phyloP scores from a whole-genome alignment of 64 coral and sea anemone species.

The Catalaphyllia jardinei region DNA sequence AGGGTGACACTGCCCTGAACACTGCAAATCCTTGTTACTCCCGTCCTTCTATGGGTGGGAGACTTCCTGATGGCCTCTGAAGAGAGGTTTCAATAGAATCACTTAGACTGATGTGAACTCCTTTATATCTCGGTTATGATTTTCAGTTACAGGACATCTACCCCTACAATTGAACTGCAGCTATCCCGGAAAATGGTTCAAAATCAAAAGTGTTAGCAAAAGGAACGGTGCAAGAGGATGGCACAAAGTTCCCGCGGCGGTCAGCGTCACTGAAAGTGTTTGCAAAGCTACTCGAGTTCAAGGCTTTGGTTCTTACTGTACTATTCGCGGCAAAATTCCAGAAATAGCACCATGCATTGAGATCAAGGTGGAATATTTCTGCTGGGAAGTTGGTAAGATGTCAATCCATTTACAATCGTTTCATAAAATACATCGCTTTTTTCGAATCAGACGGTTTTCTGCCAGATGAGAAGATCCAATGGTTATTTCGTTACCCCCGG shows the following conservation, averaged over 20 bases:
- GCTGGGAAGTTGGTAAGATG: constrained; percentile 21
- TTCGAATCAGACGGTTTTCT: no score
- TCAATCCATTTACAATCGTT: background rate
- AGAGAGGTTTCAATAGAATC: no score
- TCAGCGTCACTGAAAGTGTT: no score
- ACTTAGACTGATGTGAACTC: background rate
- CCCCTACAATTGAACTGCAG: background rate
- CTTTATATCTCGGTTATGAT: background rate
- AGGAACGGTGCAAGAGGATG: background rate
- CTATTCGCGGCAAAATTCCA: background rate
- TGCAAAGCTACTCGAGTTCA: background rate
- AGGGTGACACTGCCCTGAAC: no score
- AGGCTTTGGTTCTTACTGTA: background rate
- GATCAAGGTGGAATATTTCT: constrained; percentile 12
- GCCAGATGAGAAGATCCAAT: no score
- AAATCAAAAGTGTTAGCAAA: background rate
- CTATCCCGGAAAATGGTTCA: constrained; percentile 15
- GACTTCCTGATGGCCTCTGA: no score
- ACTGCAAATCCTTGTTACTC: no score
- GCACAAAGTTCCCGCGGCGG: background rate
- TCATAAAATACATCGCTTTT: no score
- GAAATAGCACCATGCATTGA: background rate
- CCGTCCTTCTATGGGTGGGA: no score
- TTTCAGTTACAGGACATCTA: background rate
- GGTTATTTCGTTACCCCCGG: no score